Conservation (phyloP, 2,113 vertebrate species). For the Hypocryptadius cinnamomeus region DNA sequence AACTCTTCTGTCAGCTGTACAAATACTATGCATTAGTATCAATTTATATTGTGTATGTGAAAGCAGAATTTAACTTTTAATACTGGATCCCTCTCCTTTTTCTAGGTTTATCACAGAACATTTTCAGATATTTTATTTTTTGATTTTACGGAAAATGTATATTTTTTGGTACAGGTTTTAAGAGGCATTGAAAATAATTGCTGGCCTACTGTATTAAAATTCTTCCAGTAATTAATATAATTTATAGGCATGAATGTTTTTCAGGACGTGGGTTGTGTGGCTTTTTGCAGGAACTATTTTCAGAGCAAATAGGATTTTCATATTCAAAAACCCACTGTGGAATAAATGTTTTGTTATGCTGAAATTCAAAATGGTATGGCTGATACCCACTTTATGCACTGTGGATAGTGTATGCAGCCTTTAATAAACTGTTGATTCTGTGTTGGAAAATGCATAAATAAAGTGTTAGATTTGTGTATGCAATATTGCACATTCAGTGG, state of each 20-base stretch:
- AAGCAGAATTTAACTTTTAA: background rate
- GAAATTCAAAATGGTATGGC: background rate
- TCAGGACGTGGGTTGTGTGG: background rate
- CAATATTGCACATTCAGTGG: background rate
- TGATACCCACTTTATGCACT: rapidly evolving
- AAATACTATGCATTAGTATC: background rate
- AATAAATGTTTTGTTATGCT: background rate
- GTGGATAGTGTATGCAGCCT: background rate
- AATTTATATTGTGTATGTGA: background rate
- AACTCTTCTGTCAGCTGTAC: background rate
- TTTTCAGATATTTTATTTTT: constrained; percentile 56
- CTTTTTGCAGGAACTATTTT: background rate
- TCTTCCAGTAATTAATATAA: background rate
- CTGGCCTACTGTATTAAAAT: constrained; percentile 19
- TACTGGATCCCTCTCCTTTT: background rate
- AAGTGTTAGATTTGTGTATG: background rate
- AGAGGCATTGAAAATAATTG: constrained; percentile 46
- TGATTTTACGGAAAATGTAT: constrained; percentile 60
- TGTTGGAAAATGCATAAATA: background rate
- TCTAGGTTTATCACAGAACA: background rate
- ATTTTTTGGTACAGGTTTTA: constrained; percentile 70
- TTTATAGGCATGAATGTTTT: background rate
- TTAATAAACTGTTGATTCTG: background rate
- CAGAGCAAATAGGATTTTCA: background rate
- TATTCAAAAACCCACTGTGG: background rate